A percentile compares a stretch with the other conserved stretches of the same genome.
phyloP scores from a whole-genome alignment of 2,888 invertebrate species.

The Aphrophora alni region DNA sequence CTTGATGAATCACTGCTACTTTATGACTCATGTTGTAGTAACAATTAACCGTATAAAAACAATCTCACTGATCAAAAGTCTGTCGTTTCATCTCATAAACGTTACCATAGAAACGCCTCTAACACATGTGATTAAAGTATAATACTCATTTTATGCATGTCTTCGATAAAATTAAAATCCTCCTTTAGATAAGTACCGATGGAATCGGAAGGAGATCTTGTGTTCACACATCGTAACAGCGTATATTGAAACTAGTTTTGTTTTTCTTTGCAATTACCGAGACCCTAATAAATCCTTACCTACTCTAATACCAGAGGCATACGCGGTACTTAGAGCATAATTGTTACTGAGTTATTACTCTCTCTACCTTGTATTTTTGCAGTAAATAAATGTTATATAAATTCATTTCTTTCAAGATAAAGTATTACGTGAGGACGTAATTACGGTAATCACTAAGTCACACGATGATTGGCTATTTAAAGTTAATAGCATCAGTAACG shows the following conservation, averaged over 20 bases:
- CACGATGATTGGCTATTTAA: slow-evolving; percentile 4
- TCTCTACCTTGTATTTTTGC: background rate
- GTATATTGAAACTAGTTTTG: background rate
- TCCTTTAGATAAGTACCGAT: no score
- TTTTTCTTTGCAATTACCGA: background rate
- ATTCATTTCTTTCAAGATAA: background rate
- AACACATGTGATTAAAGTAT: no score
- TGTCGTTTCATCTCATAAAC: no score
- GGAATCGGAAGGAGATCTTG: background rate
- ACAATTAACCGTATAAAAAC: no score
- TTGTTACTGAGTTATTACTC: background rate
- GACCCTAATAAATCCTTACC: background rate
- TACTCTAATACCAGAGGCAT: background rate
- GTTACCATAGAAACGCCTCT: no score
- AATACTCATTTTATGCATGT: no score
- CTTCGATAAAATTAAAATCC: no score
- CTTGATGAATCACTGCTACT: no score
- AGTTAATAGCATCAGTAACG: background rate
- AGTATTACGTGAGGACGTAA: background rate
- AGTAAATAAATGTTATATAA: slow-evolving; percentile 9
- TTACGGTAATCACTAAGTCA: background rate
- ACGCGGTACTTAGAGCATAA: background rate
- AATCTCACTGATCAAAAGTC: no score
- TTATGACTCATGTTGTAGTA: no score
- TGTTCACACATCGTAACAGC: background rate